Evolutionary conservation across 1,140 invertebrate species (phyloP), one percentile per base, ranked within the genome.

Genomic region (Drosophila lini): DNA sequence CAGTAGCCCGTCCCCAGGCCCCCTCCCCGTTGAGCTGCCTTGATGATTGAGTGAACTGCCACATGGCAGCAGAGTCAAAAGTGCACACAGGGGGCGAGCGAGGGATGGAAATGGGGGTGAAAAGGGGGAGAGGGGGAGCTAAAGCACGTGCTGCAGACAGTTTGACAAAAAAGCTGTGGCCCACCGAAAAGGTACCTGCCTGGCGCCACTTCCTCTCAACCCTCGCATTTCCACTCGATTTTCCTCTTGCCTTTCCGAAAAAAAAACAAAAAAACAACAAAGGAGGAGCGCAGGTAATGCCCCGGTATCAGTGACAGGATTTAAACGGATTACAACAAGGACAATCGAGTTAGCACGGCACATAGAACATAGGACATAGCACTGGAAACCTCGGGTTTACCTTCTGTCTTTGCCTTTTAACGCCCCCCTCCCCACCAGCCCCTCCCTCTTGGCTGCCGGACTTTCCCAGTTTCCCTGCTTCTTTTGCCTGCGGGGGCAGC

Each of bases 41-140:
- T 76, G 83, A 85, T 90, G 86, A 90, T 90, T 90, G 82, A 90
- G 82, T 90, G 86, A 91, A 91, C 82, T 88, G 86, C 77, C 86
- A 90, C 68, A 90, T 90, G 86, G 81, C 77, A 74, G 81, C 62
- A 40, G 60, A 58, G 79, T 63, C 57, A 62, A 63, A 58, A 34
- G 56, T 48, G 36, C 61, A 42, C 52, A 55, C 34, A 25, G 34
- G 1, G 19, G 1, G 34, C 2, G 7, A 3, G 3, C 9, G 22
- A 9, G 25, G 3, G 38, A 11, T 9, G 22, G 8, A 19, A 3
- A 15, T 31, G 8, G n/a, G 28, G 5, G 25, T 25, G 25, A 25
- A 44, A 50, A 32, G 47, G 13, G 8, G 42, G 11, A 19, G 16
- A 44, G 15, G 22, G 52, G 61, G 40, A 55, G 86, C 81, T 78